Evolutionary conservation across 2,888 invertebrate species (phyloP), one percentile per base, ranked within the genome.

Genomic region (Lochmaea crataegi): DNA sequence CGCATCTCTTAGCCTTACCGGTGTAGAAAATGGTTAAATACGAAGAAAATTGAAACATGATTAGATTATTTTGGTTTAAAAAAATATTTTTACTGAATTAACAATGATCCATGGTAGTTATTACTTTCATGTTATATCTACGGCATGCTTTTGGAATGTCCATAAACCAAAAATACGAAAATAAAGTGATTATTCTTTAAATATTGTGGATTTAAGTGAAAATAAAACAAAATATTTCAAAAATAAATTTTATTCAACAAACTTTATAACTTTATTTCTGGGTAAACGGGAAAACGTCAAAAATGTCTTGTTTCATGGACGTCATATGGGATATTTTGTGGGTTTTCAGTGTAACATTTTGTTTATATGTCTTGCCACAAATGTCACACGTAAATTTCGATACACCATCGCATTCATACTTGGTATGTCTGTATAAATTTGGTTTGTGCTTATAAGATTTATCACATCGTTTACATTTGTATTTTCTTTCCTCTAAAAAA

Each of bases 401-500:
- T 78, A 90, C 91, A 72, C 90, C 91, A 74, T 91, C 90, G 85
- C 93, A 94, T 85, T 94, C 94, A 83, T 92, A 92, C 81, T 91
- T 91, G 78, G 92, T 89, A 83, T 94, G 94, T 73, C 93, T 73
- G 45, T 81, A 77, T n/a, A 82, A 66, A 63, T 81, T 80, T 26
- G 79, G 78, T 63, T 77, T 79, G 68, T 82, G 80, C 64, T 82
- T 82, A 76, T 82, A 82, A 14, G 77, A 69, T 73, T 80, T 82
- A 53, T 75, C 75, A 68, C 82, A 82, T 70, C 78, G 80, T 53
- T 71, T 72, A 64, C 82, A 82, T 69, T 78, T 79, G 71, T 79
- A 74, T 51, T 64, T 70, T 41, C 58, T 71, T 3, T 56, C 56
- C 16, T 6, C 73, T 74, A 48, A 51, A 38, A 32, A 4, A 45